phyloP scores from a whole-genome alignment of 2,888 invertebrate genomes.

The Rotaria macrura region DNA sequence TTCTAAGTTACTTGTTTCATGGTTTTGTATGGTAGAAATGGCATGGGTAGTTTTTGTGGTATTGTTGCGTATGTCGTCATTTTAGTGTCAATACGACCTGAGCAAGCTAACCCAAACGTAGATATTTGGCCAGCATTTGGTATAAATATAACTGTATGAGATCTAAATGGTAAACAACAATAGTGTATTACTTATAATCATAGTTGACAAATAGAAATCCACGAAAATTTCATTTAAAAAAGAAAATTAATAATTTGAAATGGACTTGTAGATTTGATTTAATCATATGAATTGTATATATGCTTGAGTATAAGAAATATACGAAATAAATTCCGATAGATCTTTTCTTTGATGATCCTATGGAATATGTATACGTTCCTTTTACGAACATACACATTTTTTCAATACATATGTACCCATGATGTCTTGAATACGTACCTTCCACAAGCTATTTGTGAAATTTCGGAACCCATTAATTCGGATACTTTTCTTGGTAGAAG shows the following conservation, averaged over 20 bases:
- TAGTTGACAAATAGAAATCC: no score
- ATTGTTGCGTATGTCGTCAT: not conserved
- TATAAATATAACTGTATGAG: slow-evolving; percentile 74
- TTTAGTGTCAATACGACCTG: slow-evolving; percentile 63
- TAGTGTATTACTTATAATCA: no score
- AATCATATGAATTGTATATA: no score
- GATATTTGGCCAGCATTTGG: slow-evolving; percentile 68
- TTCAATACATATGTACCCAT: no score
- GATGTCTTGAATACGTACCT: slow-evolving; percentile 35
- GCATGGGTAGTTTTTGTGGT: not conserved
- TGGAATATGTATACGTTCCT: no score
- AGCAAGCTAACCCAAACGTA: slow-evolving; percentile 80
- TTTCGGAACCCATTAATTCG: slow-evolving; percentile 80
- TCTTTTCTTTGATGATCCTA: no score
- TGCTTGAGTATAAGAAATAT: no score
- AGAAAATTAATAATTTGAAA: no score
- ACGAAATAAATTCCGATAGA: no score
- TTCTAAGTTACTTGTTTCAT: not conserved
- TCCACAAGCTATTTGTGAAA: slow-evolving; percentile 62
- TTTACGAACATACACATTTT: no score
- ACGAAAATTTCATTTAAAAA: no score
- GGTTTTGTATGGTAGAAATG: not conserved
- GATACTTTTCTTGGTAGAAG: slow-evolving; percentile 77
- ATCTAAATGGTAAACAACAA: slow-evolving; percentile 38
- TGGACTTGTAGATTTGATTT: no score